Percentiles rank a stretch among this genome's conserved stretches.
These are phyloP conservation scores for Carposina sasakii DNA, from an alignment of 1,140 invertebrate species.

Conservation along the genomic window DNA sequence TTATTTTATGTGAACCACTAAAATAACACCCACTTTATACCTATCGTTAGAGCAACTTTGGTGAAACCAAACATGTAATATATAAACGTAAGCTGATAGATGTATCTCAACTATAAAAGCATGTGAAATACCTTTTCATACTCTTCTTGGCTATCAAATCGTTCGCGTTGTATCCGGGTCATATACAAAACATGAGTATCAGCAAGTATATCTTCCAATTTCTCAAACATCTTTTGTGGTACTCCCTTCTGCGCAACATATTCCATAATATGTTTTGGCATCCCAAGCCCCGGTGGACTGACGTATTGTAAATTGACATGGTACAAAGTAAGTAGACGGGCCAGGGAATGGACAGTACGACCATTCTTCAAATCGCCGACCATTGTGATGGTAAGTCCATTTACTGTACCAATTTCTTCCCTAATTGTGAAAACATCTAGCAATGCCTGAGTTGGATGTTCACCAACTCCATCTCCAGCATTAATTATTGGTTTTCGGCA, in stretches of 20 bases:
- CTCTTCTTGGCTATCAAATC: constrained; percentile 88
- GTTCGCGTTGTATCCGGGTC: constrained; percentile 97
- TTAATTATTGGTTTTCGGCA: constrained; percentile 95
- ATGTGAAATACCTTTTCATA: constrained; percentile 93
- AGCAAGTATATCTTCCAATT: constrained; percentile 87
- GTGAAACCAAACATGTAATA: too few relatives aligned
- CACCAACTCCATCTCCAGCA: constrained; percentile 97
- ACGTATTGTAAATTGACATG: constrained; percentile 94
- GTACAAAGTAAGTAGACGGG: constrained; percentile 91
- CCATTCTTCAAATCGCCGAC: constrained; percentile 98
- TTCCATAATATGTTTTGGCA: constrained; percentile 90
- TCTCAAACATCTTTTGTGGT: constrained; percentile 81
- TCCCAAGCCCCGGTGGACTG: constrained; percentile 86
- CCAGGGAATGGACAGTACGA: constrained; percentile 97
- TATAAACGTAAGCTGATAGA: too few relatives aligned
- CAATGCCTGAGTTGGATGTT: constrained; percentile 98
- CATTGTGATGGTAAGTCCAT: constrained; percentile 93
- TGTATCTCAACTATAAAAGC: too few relatives aligned
- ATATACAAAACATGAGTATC: constrained; percentile 98
- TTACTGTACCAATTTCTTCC: constrained; percentile 99
- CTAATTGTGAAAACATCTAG: constrained; percentile 98
- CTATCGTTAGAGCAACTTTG: too few relatives aligned
- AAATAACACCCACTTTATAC: too few relatives aligned
- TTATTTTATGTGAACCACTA: too few relatives aligned
- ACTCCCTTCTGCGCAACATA: constrained; percentile 87